Evolutionary conservation across 1,140 invertebrate species (phyloP).

Genomic region (Hetaerina americana): DNA sequence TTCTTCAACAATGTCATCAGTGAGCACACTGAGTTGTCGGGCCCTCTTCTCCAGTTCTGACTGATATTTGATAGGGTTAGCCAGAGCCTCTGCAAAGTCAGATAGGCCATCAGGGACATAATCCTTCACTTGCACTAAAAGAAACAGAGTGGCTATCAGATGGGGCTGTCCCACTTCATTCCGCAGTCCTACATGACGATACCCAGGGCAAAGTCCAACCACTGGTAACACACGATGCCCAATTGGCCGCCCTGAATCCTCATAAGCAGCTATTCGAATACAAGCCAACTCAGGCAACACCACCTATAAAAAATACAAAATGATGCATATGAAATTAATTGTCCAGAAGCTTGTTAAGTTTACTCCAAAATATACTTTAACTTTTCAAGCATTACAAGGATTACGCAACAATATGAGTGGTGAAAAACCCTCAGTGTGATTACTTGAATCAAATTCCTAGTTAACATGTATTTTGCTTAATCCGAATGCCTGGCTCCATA

Average conservation of each 20-base stretch:
- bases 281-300: slow-evolving; percentile 94
- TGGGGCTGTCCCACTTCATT: slow-evolving; percentile 92
- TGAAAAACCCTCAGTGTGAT: too few relatives aligned
- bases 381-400: too few relatives aligned
- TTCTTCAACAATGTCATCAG: slow-evolving; percentile 57
- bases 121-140: slow-evolving; percentile 87
- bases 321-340: too few relatives aligned
- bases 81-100: slow-evolving; percentile 90
- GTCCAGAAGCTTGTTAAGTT: too few relatives aligned
- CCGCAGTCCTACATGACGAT: slow-evolving; percentile 71
- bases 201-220: slow-evolving; percentile 89
- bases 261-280: slow-evolving; percentile 89
- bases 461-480: too few relatives aligned
- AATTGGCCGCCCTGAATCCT: slow-evolving; percentile 86
- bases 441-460: too few relatives aligned
- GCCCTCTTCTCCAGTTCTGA: slow-evolving; percentile 84
- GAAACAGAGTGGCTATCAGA: slow-evolving; percentile 75
- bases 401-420: too few relatives aligned
- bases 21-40: slow-evolving; percentile 79
- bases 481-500: too few relatives aligned
- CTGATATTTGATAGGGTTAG: slow-evolving; percentile 95
- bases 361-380: too few relatives aligned
- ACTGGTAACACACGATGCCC: slow-evolving; percentile 94
- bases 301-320: slow-evolving; percentile 66
- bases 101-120: slow-evolving; percentile 92